A percentile compares a stretch with the other conserved stretches of the same genome.
Conservation (phyloP, 2,797 vertebrate species). For the Cryptoprocta ferox region DNA sequence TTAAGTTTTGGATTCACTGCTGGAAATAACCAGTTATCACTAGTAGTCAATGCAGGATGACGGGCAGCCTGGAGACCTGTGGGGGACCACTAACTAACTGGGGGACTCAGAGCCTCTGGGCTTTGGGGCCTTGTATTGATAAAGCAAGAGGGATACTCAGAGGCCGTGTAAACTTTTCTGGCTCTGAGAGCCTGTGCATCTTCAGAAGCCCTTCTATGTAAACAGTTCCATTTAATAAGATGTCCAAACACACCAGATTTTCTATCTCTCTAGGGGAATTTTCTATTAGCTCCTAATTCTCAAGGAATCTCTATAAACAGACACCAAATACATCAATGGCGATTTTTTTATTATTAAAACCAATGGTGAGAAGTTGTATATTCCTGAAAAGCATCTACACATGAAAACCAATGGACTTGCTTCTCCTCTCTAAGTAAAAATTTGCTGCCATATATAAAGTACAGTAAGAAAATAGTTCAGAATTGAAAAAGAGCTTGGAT, state of each 20-base stretch:
- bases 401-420: background rate
- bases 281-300: background rate
- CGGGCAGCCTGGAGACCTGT: background rate
- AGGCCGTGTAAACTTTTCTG: background rate
- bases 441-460: background rate
- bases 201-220: background rate
- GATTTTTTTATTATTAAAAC: conserved; percentile 5
- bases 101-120: background rate
- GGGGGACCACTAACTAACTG: no score
- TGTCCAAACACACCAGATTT: background rate
- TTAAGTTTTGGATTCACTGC: background rate
- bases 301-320: conserved; percentile 10
- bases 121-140: background rate
- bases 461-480: background rate
- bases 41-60: background rate
- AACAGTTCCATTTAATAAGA: background rate
- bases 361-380: background rate
- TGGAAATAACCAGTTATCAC: background rate
- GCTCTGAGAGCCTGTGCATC: background rate
- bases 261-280: background rate
- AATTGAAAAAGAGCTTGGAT: background rate
- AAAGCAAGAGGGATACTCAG: background rate
- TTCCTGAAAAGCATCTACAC: background rate
- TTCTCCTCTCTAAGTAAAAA: background rate
- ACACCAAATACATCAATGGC: background rate